Base-by-base conservation (phyloP, 2,888 invertebrate genomes). In the Sarcophaga subvicina region DNA sequence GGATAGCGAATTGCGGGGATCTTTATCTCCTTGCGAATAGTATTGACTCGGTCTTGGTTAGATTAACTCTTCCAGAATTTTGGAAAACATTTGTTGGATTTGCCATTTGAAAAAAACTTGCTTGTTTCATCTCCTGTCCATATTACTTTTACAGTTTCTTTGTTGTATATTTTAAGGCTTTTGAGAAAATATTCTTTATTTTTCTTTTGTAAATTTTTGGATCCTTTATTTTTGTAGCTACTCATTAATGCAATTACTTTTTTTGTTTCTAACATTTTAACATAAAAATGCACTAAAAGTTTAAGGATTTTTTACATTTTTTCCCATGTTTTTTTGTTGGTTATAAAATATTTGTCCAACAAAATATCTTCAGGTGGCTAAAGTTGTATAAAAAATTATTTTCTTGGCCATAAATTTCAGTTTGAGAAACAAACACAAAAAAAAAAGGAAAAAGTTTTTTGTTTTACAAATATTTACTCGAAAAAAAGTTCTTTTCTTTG, bases 201-300 rank as follows among this genome's bases (percentile, higher is more conserved):
- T 2, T 22, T 20, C 4, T 49, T 10, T 27, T 76, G 27, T 66
- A 11, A 6, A 27, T 37, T 27, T 12, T 49, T 27, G n/a, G 6
- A 64, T 66, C 66, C 11, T 5, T 22, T 63, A 63, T 75, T 62
- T 76, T 54, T 27, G n/a, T 59, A n/a, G 59, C 59, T 59, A 37
- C 59, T 59, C 4, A 59, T 22, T 70, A 47, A 70, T 70, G 69
- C 49, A 49, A 49, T 70, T 70, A 70, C 5, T 49, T 66, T 54
- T 47, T 66, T n/a, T 71, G 17, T 67, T 37, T 66, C 14, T 47
- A 69, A 47, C 54, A 59, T 66, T 72, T 72, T 73, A 63, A 77
- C 64, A 66, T 77, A 71, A 62, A 62, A 72, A 62, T 78, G 72
- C 83, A 83, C 71, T 78, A 49, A 12, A 83, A 78, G n/a, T 22